Conservation (phyloP, 1,140 invertebrate species). For the Diorhabda elongata region DNA sequence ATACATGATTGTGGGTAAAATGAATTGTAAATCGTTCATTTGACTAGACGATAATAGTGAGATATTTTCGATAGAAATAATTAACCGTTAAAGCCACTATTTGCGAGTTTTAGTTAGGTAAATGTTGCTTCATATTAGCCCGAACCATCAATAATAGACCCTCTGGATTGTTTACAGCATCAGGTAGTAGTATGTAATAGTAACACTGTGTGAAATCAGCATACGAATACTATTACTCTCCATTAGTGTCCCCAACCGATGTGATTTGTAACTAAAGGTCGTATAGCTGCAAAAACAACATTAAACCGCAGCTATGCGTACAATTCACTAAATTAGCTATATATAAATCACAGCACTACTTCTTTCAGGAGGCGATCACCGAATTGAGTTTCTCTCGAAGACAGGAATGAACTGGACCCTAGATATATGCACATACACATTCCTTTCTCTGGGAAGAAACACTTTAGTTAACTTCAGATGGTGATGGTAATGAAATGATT, state of each 20-base stretch:
- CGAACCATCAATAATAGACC: conserved; percentile 32
- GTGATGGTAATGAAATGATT: too few relatives aligned
- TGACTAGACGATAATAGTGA: too few relatives aligned
- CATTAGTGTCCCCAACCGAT: conserved; percentile 41
- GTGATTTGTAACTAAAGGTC: conserved; percentile 42
- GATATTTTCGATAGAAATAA: too few relatives aligned
- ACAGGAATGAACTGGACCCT: too few relatives aligned
- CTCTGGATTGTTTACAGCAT: conserved; percentile 34
- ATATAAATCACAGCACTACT: too few relatives aligned
- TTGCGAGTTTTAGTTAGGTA: conserved; percentile 29
- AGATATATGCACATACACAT: too few relatives aligned
- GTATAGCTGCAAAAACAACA: conserved; percentile 38
- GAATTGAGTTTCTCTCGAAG: too few relatives aligned
- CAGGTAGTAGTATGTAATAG: conserved; percentile 34
- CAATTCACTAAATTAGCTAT: conserved; percentile 22
- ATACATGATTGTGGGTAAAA: too few relatives aligned
- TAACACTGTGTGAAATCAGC: conserved; percentile 40
- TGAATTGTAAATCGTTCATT: too few relatives aligned
- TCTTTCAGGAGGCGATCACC: too few relatives aligned
- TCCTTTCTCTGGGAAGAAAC: neutral
- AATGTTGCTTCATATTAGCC: conserved; percentile 27
- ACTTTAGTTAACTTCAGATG: too few relatives aligned
- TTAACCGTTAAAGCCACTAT: neutral
- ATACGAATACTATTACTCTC: conserved; percentile 44
- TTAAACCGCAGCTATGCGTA: conserved; percentile 31